A percentile compares a stretch with the other conserved stretches of the same genome.
phyloP scores from a whole-genome alignment of 2,113 vertebrate species.

The Zapus hudsonius region DNA sequence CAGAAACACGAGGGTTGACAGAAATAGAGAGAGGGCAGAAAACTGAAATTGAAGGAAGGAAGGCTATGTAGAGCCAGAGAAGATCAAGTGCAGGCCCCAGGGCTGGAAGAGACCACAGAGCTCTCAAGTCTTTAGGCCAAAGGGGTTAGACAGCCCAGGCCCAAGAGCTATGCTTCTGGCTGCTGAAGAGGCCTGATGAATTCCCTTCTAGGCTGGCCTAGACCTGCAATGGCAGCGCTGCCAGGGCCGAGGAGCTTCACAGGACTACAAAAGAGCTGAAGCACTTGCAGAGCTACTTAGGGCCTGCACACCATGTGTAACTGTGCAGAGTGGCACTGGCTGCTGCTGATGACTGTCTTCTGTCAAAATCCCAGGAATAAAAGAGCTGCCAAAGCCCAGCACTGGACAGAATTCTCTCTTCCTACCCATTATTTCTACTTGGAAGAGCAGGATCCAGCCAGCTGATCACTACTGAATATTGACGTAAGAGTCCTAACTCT shows the following conservation, averaged over 20 bases:
- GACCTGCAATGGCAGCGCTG: background rate
- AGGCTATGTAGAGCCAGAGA: background rate
- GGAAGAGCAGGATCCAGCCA: background rate
- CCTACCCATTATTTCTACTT: background rate
- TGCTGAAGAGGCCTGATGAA: background rate
- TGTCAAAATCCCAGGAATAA: background rate
- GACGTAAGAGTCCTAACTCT: background rate
- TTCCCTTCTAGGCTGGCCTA: background rate
- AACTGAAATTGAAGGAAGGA: background rate
- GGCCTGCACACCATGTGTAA: background rate
- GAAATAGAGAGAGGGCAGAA: background rate
- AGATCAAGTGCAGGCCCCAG: background rate
- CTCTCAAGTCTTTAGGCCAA: background rate
- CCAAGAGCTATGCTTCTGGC: background rate
- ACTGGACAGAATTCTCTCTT: background rate
- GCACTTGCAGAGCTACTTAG: background rate
- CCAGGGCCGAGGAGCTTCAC: background rate
- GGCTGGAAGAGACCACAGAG: background rate
- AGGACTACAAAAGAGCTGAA: background rate
- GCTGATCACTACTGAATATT: background rate
- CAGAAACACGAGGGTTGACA: background rate
- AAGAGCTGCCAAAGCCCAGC: background rate
- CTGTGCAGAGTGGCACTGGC: background rate
- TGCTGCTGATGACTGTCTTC: background rate
- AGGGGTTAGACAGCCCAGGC: background rate